These are phyloP conservation scores for Rhagonycha lutea DNA, from an alignment of 2,888 invertebrate species.

Conservation along the genomic window DNA sequence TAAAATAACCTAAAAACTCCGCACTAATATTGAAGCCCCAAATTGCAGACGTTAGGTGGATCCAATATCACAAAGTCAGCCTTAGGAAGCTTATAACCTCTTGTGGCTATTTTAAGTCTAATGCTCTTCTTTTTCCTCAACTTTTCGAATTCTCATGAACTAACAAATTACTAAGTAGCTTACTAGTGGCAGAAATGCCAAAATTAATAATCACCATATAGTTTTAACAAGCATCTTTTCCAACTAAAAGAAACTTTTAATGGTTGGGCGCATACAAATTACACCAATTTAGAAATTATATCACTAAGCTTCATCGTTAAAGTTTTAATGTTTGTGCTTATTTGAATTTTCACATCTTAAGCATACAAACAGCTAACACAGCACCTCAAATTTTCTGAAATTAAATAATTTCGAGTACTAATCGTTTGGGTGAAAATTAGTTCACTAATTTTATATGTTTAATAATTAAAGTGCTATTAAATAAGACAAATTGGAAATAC, in stretches of 20 bases:
- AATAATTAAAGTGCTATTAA: not conserved
- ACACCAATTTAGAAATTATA: slow-evolving; percentile 1
- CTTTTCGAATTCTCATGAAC: not conserved
- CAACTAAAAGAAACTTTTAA: not conserved
- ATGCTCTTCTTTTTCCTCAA: not conserved
- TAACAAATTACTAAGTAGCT: not conserved
- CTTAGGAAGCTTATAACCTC: not conserved
- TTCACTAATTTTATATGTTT: not conserved
- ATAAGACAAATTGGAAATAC: not conserved
- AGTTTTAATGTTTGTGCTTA: slow-evolving; percentile 19
- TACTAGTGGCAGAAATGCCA: not conserved
- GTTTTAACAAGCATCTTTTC: not conserved
- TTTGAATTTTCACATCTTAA: slow-evolving; percentile 27
- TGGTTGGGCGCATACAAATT: not conserved
- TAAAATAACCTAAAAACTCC: no score
- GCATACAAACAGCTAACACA: slow-evolving; percentile 24
- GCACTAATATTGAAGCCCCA: no score
- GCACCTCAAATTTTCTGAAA: slow-evolving; percentile 24
- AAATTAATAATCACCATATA: not conserved
- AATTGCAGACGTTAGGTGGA: no score
- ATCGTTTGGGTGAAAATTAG: not conserved
- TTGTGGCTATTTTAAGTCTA: no score
- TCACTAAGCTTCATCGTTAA: slow-evolving; percentile 7
- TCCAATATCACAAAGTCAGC: not conserved
- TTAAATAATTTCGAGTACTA: slow-evolving; percentile 15